Conservation (phyloP, 2,113 vertebrate genomes). For the Ceratotherium simum region DNA sequence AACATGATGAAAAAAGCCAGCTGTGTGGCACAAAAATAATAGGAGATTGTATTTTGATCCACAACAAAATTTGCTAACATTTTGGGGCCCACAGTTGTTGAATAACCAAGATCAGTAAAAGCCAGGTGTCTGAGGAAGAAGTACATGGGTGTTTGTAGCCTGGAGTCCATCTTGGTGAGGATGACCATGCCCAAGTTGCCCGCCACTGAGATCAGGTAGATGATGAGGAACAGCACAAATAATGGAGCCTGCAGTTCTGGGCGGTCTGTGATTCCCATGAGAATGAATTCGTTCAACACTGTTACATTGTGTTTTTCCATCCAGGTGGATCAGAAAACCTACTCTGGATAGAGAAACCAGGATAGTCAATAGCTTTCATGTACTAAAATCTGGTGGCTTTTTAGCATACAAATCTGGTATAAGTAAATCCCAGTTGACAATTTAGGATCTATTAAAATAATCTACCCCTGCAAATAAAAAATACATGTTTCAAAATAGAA, state of each 20-base stretch:
- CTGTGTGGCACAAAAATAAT: conserved; percentile 38
- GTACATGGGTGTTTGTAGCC: conserved; percentile 65
- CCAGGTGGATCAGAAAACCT: background rate
- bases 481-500: background rate
- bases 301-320: background rate
- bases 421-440: background rate
- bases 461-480: background rate
- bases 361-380: background rate
- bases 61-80: conserved; percentile 33
- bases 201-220: conserved; percentile 6
- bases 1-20: conserved; percentile 35
- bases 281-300: background rate
- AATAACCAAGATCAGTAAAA: conserved; percentile 54
- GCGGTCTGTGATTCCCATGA: background rate
- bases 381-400: background rate
- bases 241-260: background rate
- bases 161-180: conserved; percentile 31
- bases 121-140: conserved; percentile 47
- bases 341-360: background rate
- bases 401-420: background rate
- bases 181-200: conserved; percentile 52
- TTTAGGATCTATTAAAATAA: background rate
- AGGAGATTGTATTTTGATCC: conserved; percentile 36
- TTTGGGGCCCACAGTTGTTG: conserved; percentile 44
- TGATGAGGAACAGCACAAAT: background rate